phyloP scores from a whole-genome alignment of 2,888 invertebrate genomes.

The Scaeva pyrastri region DNA sequence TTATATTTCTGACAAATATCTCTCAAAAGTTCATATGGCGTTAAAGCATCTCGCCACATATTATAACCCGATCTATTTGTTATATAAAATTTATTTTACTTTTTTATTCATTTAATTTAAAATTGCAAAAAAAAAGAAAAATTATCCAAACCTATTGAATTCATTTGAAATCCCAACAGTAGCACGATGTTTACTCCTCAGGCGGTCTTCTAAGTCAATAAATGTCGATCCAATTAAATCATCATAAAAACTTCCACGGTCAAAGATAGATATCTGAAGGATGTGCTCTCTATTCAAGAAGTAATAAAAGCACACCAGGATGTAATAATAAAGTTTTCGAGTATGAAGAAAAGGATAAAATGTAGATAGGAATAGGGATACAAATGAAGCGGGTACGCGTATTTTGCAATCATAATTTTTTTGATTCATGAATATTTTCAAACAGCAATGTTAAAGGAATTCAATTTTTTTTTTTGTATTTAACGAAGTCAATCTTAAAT shows the following conservation, averaged over 20 bases:
- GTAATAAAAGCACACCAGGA: not conserved
- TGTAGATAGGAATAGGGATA: not conserved
- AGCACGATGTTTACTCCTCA: conserved; percentile 91
- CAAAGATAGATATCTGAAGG: conserved; percentile 90
- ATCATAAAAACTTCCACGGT: conserved; percentile 89
- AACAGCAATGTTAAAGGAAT: too few relatives aligned
- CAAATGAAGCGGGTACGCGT: not conserved
- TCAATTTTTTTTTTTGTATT: too few relatives aligned
- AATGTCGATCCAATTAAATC: conserved; percentile 93
- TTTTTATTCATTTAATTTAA: not conserved
- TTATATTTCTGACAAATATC: conserved; percentile 89
- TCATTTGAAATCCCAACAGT: conserved; percentile 90
- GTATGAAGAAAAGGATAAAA: not conserved
- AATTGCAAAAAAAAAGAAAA: not conserved
- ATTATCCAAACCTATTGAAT: conserved; percentile 87
- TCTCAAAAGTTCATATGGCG: conserved; percentile 89
- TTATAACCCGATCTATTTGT: conserved; percentile 87
- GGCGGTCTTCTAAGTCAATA: conserved; percentile 94
- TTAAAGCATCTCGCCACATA: conserved; percentile 90
- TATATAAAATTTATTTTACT: not conserved
- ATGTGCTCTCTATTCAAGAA: conserved; percentile 91
- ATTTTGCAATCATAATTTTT: too few relatives aligned
- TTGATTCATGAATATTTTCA: too few relatives aligned
- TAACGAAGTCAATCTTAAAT: too few relatives aligned
- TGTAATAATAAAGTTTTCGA: conserved; percentile 3